Evolutionary conservation across 2,797 vertebrate species (phyloP).

Genomic region (Steatocranus sp.): DNA sequence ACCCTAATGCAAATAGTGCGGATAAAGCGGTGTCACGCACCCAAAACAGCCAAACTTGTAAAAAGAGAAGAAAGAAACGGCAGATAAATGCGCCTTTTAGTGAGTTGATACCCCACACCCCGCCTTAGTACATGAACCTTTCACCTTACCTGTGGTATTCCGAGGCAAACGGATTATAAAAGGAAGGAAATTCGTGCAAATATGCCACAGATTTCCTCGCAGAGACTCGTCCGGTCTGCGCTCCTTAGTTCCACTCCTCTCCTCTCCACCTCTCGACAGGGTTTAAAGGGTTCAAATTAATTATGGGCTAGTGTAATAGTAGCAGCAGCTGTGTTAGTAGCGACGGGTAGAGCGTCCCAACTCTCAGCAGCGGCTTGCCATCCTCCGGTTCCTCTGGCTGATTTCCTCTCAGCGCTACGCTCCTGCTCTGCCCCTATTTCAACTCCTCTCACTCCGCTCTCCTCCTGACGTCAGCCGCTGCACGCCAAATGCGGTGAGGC

Average conservation of each 20-base stretch:
- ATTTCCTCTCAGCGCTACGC: conserved; percentile 59
- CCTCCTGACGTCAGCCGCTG: conserved; percentile 86
- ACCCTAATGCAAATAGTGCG: background rate
- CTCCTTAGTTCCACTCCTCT: conserved; percentile 56
- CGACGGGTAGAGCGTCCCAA: conserved; percentile 39
- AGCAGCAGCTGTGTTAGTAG: conserved; percentile 6
- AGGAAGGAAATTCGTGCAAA: conserved; percentile 16
- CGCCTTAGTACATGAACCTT: background rate
- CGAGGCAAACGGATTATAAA: conserved; percentile 30
- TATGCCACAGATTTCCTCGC: conserved; percentile 42
- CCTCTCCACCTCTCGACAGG: background rate
- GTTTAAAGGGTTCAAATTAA: conserved; percentile 14
- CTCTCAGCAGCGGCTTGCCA: conserved; percentile 63
- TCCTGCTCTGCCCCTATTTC: conserved; percentile 85
- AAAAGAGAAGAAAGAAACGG: background rate
- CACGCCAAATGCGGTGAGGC: conserved; percentile 49
- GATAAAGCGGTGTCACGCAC: background rate
- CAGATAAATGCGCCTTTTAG: background rate
- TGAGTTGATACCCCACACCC: background rate
- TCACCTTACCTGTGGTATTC: conserved; percentile 69
- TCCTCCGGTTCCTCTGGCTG: conserved; percentile 63
- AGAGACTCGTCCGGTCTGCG: conserved; percentile 47
- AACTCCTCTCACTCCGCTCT: conserved; percentile 76
- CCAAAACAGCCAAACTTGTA: conserved; percentile 33
- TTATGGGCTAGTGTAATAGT: background rate